Base-by-base conservation (phyloP, 2,888 invertebrate species). In the Drosophila tripunctata region DNA sequence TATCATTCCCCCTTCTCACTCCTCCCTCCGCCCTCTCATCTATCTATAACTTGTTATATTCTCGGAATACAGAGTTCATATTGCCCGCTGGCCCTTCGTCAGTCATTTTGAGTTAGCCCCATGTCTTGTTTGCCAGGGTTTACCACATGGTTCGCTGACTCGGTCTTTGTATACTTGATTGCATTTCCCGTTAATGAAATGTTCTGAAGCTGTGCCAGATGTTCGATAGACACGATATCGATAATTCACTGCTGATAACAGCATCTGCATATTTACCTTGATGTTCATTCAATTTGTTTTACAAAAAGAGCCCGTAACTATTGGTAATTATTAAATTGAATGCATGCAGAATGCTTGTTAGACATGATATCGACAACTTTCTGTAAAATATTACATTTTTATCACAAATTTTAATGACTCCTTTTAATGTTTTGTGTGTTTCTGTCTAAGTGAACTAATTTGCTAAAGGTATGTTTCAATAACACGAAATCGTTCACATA, bases 101-200 rank as follows among this genome's bases (percentile, higher is more conserved):
- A 64, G 55, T 52, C 44, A 44, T 54, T 61, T 57, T n/a, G n/a
- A 48, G 47, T 54, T 66, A 36, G 67, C 31, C 38, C 50, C 33
- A 38, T 38, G 48, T 43, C 45, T 33, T 45, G 62, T 67, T 58
- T 52, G 68, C 35, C 57, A 58, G 76, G 73, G 43, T 52, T 77
- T 64, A 22, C 27, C 40, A 38, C 48, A 60, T 45, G 61, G 55
- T 40, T 70, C 44, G 47, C 47, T 40, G 19, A 27, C 14, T 36
- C 43, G 73, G 65, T 62, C 67, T 67, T 70, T 74, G 71, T 74
- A 79, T 77, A 77, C 66, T 74, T 80, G 67, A 76, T 76, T 76
- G 67, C 67, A 74, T 74, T 74, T 70, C 50, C n/a, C 51, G 57
- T 70, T 77, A 76, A 77, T 74, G 77, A 77, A 70, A 70, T 77